phyloP scores from a whole-genome alignment of 2,888 invertebrate species.

The Lepetodrilus schrolli region DNA sequence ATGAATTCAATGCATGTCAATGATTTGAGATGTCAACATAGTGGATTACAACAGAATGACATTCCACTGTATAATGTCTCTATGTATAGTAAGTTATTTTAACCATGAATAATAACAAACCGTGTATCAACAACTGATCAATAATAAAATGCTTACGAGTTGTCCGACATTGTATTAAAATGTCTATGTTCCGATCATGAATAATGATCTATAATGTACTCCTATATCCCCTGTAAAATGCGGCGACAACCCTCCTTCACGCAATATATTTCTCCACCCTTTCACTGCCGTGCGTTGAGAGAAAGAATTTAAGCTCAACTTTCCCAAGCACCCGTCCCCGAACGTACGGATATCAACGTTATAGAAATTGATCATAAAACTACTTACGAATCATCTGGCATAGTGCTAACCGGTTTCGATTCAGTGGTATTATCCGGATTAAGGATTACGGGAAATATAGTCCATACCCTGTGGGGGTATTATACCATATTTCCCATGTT shows the following conservation, averaged over 20 bases:
- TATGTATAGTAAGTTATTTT: no score
- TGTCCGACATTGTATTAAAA: background rate
- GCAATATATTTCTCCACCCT: no score
- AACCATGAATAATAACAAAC: no score
- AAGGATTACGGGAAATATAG: background rate
- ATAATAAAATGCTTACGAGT: background rate
- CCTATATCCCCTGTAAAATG: no score
- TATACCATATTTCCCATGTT: background rate
- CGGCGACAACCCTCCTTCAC: no score
- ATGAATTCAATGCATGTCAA: no score
- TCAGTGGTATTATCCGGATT: background rate
- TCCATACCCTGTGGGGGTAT: background rate
- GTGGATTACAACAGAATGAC: no score
- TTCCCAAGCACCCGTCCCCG: background rate
- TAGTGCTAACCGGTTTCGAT: background rate
- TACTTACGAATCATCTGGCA: slow-evolving; percentile 21
- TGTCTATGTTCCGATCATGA: background rate
- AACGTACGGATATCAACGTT: no score
- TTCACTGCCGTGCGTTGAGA: background rate
- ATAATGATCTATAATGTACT: no score
- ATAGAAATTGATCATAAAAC: background rate
- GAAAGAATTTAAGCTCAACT: background rate
- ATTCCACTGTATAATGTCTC: no score
- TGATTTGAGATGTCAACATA: no score
- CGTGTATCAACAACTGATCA: no score